Conservation (phyloP, 2,797 vertebrate species). For the Brachyalestes nurse region DNA sequence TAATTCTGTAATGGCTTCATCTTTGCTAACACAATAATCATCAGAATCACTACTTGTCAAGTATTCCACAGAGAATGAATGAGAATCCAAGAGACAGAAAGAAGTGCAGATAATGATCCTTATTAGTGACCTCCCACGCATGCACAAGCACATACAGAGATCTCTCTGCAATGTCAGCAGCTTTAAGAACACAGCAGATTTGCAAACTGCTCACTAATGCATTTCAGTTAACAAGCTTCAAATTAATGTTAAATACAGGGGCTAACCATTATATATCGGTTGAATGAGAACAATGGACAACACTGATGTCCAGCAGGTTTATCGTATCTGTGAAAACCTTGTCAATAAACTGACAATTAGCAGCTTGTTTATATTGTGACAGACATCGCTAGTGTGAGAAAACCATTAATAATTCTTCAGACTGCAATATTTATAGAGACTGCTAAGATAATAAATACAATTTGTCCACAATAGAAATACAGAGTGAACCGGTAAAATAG, state of each 20-base stretch:
- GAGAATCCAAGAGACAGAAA: neutral
- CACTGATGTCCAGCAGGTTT: too few species aligned
- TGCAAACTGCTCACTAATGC: neutral
- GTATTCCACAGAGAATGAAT: neutral
- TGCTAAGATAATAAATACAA: too few species aligned
- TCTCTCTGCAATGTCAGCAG: neutral
- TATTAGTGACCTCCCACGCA: neutral
- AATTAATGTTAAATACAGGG: neutral
- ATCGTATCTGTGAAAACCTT: too few species aligned
- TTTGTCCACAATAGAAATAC: too few species aligned
- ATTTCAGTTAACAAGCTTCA: neutral
- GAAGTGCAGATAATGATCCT: neutral
- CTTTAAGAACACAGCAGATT: neutral
- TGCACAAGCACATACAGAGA: neutral
- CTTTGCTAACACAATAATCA: neutral
- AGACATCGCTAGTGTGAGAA: too few species aligned
- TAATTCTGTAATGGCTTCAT: conserved; percentile 6
- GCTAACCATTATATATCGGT: too few species aligned
- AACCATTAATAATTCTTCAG: too few species aligned
- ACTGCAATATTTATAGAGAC: too few species aligned
- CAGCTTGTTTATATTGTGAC: too few species aligned
- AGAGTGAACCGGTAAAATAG: neutral
- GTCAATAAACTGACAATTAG: too few species aligned
- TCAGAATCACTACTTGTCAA: neutral
- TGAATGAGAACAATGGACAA: too few species aligned